Percentiles rank a stretch among this genome's conserved stretches.
Conservation (phyloP, 2,888 invertebrate genomes). For the Neoaliturus tenellus region DNA sequence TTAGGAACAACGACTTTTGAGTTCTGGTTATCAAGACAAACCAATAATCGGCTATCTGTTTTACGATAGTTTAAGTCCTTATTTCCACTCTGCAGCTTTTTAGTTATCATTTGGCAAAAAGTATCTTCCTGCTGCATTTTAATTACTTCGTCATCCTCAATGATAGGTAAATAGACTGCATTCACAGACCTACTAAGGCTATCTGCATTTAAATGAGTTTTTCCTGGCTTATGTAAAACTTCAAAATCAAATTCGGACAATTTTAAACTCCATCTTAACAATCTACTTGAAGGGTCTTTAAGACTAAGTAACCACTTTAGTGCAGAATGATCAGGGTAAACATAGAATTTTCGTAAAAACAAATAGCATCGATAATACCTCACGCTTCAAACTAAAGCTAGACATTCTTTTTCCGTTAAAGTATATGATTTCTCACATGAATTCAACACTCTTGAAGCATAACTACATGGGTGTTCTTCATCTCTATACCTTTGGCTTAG, state of each 20-base stretch:
- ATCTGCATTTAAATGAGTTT: background rate
- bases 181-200: no score
- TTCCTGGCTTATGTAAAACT: conserved; percentile 18
- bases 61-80: no score
- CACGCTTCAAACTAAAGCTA: conserved; percentile 68
- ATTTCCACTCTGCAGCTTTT: no score
- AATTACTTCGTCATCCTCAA: background rate
- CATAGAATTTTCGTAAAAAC: conserved; percentile 69
- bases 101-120: no score
- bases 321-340: conserved; percentile 71
- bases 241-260: conserved; percentile 68
- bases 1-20: no score
- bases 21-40: no score
- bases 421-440: conserved; percentile 66
- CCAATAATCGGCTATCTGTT: no score
- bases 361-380: conserved; percentile 69
- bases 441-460: conserved; percentile 68
- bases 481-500: conserved; percentile 68
- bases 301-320: conserved; percentile 69
- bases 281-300: conserved; percentile 70
- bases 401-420: conserved; percentile 68
- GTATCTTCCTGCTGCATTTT: no score
- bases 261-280: conserved; percentile 69
- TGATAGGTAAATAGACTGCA: background rate
- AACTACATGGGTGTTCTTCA: conserved; percentile 69